phyloP scores from a whole-genome alignment of 2,888 invertebrate species.

The Nomada fucata region DNA sequence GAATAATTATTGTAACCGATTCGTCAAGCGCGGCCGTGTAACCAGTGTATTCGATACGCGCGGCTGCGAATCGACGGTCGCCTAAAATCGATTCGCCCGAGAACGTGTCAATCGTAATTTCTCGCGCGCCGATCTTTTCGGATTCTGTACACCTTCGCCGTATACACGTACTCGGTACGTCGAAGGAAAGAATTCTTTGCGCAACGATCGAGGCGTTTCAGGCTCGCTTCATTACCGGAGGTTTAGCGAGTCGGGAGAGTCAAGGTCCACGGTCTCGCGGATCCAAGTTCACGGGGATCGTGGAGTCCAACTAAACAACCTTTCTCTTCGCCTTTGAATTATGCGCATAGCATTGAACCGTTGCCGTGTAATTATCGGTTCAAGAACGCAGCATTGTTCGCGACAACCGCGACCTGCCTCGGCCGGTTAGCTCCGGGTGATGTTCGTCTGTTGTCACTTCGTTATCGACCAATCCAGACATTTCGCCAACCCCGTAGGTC shows the following conservation, averaged over 20 bases:
- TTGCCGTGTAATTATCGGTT: conserved; percentile 47
- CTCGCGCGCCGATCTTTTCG: no score
- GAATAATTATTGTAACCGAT: no score
- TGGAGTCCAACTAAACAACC: conserved; percentile 43
- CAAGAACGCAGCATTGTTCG: conserved; percentile 36
- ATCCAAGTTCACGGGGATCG: conserved; percentile 56
- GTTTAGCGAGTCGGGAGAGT: conserved; percentile 33
- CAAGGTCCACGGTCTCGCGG: conserved; percentile 41
- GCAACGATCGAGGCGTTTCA: conserved; percentile 6
- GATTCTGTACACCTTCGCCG: neutral
- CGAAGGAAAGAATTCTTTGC: conserved; percentile 15
- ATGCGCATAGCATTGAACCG: conserved; percentile 35
- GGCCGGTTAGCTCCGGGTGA: neutral
- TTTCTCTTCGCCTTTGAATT: conserved; percentile 59
- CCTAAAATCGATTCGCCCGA: no score
- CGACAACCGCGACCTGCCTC: conserved; percentile 25
- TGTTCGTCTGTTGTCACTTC: no score
- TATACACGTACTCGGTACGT: neutral
- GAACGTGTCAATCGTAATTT: no score
- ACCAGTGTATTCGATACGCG: no score
- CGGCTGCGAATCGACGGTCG: no score
- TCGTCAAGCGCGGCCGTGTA: no score
- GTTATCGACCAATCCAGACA: neutral
- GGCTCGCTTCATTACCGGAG: conserved; percentile 23
- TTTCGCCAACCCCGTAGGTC: no score